Evolutionary conservation across 2,888 invertebrate species (phyloP).

Genomic region (Ornithoptera priamus): DNA sequence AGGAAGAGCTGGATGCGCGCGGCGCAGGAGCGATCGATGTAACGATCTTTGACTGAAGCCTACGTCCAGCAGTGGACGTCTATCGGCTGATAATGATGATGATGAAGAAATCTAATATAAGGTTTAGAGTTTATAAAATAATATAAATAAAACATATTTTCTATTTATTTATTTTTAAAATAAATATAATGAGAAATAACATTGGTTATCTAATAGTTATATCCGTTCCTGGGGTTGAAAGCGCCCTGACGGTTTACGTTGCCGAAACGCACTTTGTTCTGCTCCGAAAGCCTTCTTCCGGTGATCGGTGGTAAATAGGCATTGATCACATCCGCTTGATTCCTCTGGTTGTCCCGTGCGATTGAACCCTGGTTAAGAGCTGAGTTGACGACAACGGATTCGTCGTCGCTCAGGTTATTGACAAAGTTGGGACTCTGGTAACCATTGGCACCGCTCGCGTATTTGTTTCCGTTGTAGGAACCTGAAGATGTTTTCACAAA

Average conservation of each 20-base stretch:
- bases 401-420: slow-evolving; percentile 44
- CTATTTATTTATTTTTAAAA: neutral
- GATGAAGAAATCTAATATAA: too few relatives aligned
- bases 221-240: slow-evolving; percentile 16
- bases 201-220: slow-evolving; percentile 18
- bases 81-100: too few relatives aligned
- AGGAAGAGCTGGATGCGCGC: too few relatives aligned
- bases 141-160: too few relatives aligned
- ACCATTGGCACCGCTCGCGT: slow-evolving; percentile 37
- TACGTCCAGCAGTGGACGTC: too few relatives aligned
- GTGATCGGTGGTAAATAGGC: slow-evolving; percentile 20
- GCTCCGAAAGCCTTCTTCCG: neutral
- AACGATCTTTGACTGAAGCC: too few relatives aligned
- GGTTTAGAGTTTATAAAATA: too few relatives aligned
- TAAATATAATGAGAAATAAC: slow-evolving; percentile 18
- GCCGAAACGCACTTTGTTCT: slow-evolving; percentile 3
- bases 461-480: slow-evolving; percentile 64
- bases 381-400: slow-evolving; percentile 54
- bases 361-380: slow-evolving; percentile 37
- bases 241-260: neutral
- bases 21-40: too few relatives aligned
- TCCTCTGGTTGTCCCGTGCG: neutral
- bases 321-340: slow-evolving; percentile 8
- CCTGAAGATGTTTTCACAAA: slow-evolving; percentile 42
- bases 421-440: slow-evolving; percentile 27